These are phyloP conservation scores for Forbesichthys agassizii DNA, from an alignment of 2,113 vertebrate genomes.

Conservation along the genomic window DNA sequence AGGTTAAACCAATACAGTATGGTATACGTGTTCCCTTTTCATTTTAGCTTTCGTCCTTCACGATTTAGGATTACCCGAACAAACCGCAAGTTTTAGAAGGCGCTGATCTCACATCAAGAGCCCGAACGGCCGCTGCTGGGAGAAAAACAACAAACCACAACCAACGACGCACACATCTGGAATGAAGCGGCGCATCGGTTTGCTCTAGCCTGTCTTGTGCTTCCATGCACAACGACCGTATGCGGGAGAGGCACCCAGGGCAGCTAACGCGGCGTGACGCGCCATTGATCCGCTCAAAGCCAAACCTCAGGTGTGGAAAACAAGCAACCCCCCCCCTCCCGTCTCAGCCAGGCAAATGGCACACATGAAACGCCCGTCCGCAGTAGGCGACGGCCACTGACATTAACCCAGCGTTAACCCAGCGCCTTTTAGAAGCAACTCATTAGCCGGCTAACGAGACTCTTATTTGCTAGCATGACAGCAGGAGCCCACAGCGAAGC, in stretches of 20 bases:
- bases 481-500: not conserved
- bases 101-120: no score
- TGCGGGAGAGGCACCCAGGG: constrained; percentile 20
- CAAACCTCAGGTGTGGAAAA: constrained; percentile 46
- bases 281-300: constrained; percentile 42
- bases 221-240: not conserved
- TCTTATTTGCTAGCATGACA: constrained; percentile 41
- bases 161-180: no score
- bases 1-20: no score
- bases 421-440: constrained; percentile 57
- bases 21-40: no score
- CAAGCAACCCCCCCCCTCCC: not conserved
- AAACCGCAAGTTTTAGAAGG: no score
- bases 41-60: no score
- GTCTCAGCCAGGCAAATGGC: constrained; percentile 60
- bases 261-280: constrained; percentile 29
- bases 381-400: constrained; percentile 60
- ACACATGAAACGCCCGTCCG: constrained; percentile 51
- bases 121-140: no score
- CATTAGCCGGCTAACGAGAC: constrained; percentile 63
- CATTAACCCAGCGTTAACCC: constrained; percentile 63
- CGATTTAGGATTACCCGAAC: no score
- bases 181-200: no score
- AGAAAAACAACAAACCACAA: no score
- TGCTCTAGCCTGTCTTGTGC: no score